Conservation (phyloP, 1,140 invertebrate genomes). For the Drosophila equinoxialis region DNA sequence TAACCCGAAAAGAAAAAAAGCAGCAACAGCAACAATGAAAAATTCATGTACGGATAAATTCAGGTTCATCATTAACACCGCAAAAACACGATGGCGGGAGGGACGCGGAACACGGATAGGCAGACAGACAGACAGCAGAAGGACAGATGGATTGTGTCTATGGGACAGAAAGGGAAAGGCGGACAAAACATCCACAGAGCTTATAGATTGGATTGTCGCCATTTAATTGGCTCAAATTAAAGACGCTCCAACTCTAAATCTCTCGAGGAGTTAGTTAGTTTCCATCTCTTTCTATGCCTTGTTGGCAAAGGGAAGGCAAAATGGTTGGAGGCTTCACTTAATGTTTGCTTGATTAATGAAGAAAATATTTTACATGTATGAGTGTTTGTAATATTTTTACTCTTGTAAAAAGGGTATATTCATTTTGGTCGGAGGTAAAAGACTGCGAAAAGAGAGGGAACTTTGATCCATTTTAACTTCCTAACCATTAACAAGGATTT, state of each 20-base stretch:
- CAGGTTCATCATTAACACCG: constrained; percentile 68
- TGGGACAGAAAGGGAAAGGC: constrained; percentile 62
- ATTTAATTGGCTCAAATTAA: constrained; percentile 62
- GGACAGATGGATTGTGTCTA: constrained; percentile 14
- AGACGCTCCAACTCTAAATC: constrained; percentile 31
- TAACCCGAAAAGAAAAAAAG: constrained; percentile 34
- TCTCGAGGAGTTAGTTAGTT: not conserved
- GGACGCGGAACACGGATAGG: not conserved
- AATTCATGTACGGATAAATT: constrained; percentile 59
- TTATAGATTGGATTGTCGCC: constrained; percentile 39
- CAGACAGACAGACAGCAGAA: not conserved
- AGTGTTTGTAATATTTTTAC: not conserved
- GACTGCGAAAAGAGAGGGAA: no score
- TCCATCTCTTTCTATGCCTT: not conserved
- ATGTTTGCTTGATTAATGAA: constrained; percentile 61
- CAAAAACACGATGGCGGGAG: not conserved
- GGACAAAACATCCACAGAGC: constrained; percentile 19
- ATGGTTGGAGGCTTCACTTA: not conserved
- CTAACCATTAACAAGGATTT: no score
- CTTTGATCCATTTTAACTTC: no score
- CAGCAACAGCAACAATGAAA: constrained; percentile 48
- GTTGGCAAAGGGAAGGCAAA: not conserved
- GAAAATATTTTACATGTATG: constrained; percentile 39
- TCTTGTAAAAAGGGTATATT: no score
- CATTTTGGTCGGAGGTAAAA: no score